phyloP scores from a whole-genome alignment of 2,888 invertebrate genomes.

The Cryptosula pallasiana region DNA sequence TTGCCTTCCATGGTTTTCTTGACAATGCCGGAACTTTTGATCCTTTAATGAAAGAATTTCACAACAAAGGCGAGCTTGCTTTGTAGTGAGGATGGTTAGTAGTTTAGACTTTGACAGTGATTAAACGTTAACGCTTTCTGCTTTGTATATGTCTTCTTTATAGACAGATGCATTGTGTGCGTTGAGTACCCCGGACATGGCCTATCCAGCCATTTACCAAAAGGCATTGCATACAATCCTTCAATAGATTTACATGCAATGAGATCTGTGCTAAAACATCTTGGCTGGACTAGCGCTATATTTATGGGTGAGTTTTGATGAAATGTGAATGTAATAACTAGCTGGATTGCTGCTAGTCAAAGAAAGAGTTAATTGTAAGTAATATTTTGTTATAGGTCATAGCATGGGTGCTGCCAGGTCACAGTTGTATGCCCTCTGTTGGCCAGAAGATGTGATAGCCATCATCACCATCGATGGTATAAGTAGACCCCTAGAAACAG shows the following conservation, averaged over 20 bases:
- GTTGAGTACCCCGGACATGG: background rate
- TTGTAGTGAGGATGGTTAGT: too few relatives aligned
- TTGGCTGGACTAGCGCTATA: background rate
- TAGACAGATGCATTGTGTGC: background rate
- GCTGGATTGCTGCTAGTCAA: too few relatives aligned
- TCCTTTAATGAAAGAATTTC: too few relatives aligned
- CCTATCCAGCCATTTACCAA: background rate
- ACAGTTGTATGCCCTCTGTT: background rate
- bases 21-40: too few relatives aligned
- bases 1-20: too few relatives aligned
- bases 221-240: background rate
- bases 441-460: background rate
- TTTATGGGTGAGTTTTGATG: background rate
- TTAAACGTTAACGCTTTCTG: too few relatives aligned
- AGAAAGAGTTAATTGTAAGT: too few relatives aligned
- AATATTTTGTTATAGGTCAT: too few relatives aligned
- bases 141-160: too few relatives aligned
- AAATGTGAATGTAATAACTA: too few relatives aligned
- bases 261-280: background rate
- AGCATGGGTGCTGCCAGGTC: background rate
- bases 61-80: too few relatives aligned
- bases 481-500: background rate
- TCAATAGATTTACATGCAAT: background rate
- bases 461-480: background rate
- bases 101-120: too few relatives aligned